A percentile compares a stretch with the other conserved stretches of the same genome.
Evolutionary conservation across 1,140 invertebrate genomes (phyloP).

Genomic region (Drosophila ambigua): DNA sequence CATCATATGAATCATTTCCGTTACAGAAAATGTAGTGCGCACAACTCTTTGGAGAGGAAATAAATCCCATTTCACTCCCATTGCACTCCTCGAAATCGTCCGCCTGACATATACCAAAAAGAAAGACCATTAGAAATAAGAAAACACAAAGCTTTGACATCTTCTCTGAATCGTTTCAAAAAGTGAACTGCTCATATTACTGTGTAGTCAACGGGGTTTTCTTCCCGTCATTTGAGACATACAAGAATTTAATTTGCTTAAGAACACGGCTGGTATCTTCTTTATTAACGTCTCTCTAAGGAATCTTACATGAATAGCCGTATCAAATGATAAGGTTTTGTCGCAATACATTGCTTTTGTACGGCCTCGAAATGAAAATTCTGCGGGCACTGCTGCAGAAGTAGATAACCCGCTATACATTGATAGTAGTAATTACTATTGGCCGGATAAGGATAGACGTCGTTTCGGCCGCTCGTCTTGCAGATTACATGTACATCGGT

Average conservation of each 20-base stretch:
- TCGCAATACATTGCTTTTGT: slow-evolving; percentile 46
- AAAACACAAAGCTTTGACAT: slow-evolving; percentile 7
- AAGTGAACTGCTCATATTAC: slow-evolving; percentile 22
- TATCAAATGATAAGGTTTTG: slow-evolving; percentile 45
- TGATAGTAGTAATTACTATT: slow-evolving; percentile 71
- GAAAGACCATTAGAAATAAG: background rate
- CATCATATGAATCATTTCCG: slow-evolving; percentile 73
- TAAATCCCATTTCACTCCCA: slow-evolving; percentile 30
- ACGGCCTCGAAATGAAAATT: slow-evolving; percentile 50
- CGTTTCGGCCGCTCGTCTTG: slow-evolving; percentile 31
- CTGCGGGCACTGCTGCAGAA: slow-evolving; percentile 68
- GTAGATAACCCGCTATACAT: slow-evolving; percentile 52
- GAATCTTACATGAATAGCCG: slow-evolving; percentile 32
- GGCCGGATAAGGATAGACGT: slow-evolving; percentile 66
- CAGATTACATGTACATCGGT: slow-evolving; percentile 42
- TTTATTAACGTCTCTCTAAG: slow-evolving; percentile 43
- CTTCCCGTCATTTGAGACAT: background rate
- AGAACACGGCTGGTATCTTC: slow-evolving; percentile 39
- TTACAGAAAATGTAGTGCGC: slow-evolving; percentile 68
- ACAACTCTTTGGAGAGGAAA: slow-evolving; percentile 60
- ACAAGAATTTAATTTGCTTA: slow-evolving; percentile 50
- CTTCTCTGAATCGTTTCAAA: slow-evolving; percentile 22
- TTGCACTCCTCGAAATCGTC: slow-evolving; percentile 66
- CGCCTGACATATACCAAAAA: slow-evolving; percentile 3
- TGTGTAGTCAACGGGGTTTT: background rate